Conservation (phyloP, 92 coral and sea anemone species). For the Epizoanthus stellaris region DNA sequence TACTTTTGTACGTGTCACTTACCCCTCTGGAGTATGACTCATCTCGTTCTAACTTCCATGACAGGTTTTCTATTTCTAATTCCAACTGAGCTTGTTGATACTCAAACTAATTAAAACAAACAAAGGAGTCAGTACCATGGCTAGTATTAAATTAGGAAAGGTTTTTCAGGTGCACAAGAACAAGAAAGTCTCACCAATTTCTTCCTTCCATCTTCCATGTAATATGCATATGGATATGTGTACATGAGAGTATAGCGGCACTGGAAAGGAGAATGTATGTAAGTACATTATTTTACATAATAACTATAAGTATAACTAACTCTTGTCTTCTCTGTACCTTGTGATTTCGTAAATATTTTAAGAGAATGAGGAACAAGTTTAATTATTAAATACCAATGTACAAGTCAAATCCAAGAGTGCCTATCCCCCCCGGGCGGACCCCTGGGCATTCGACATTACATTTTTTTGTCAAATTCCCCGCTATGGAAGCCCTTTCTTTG, state of each 20-base stretch:
- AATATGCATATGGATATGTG: conserved; percentile 96
- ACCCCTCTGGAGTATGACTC: conserved; percentile 94
- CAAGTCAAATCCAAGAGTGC: too few species aligned
- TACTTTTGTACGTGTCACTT: conserved; percentile 28
- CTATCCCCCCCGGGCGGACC: too few species aligned
- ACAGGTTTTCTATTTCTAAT: conserved; percentile 92
- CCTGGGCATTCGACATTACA: too few species aligned
- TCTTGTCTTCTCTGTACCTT: too few species aligned
- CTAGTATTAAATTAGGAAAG: not conserved
- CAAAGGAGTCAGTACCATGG: not conserved
- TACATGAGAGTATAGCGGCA: conserved; percentile 98
- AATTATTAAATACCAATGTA: too few species aligned
- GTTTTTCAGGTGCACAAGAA: not conserved
- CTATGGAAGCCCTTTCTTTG: too few species aligned
- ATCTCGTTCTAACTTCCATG: conserved; percentile 97
- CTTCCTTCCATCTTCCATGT: conserved; percentile 91
- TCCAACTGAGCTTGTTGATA: conserved; percentile 98
- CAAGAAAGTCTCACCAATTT: conserved; percentile 70
- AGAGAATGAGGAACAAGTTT: too few species aligned
- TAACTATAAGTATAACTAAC: too few species aligned
- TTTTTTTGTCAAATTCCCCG: too few species aligned
- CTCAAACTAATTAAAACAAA: conserved; percentile 77
- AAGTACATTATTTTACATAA: not conserved
- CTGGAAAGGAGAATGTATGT: conserved; percentile 41
- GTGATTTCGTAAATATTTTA: too few species aligned